phyloP scores from a whole-genome alignment of 2,888 invertebrate species.

The Drosophila limbata region DNA sequence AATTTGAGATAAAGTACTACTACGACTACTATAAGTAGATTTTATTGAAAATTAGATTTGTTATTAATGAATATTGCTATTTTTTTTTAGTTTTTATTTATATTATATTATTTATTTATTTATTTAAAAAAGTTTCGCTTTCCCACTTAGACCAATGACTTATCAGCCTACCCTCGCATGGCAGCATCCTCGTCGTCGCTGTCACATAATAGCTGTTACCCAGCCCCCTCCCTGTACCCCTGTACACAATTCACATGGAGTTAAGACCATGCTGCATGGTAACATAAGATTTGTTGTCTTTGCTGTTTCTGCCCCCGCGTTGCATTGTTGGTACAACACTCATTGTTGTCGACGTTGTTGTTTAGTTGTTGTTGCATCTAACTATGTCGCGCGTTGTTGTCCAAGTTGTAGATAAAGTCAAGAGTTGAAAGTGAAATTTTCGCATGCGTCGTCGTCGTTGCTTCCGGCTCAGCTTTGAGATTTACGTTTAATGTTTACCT shows the following conservation, averaged over 20 bases:
- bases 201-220: conserved; percentile 18
- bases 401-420: conserved; percentile 46
- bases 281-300: conserved; percentile 34
- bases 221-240: not conserved
- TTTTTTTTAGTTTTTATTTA: too few species aligned
- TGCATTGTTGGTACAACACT: conserved; percentile 48
- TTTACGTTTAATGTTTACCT: conserved; percentile 72
- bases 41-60: too few species aligned
- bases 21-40: too few species aligned
- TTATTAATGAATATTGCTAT: too few species aligned
- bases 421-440: conserved; percentile 74
- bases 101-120: too few species aligned
- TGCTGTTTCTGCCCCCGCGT: conserved; percentile 31
- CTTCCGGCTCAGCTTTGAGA: conserved; percentile 67
- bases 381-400: conserved; percentile 29
- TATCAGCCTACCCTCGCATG: conserved; percentile 1
- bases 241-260: not conserved
- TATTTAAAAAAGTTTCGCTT: not conserved
- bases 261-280: conserved; percentile 6
- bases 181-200: conserved; percentile 31
- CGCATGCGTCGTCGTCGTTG: conserved; percentile 45
- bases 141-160: not conserved
- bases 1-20: too few species aligned
- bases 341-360: conserved; percentile 21
- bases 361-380: conserved; percentile 8